Conservation (phyloP, 2,113 vertebrate genomes). For the Mobula hypostoma region DNA sequence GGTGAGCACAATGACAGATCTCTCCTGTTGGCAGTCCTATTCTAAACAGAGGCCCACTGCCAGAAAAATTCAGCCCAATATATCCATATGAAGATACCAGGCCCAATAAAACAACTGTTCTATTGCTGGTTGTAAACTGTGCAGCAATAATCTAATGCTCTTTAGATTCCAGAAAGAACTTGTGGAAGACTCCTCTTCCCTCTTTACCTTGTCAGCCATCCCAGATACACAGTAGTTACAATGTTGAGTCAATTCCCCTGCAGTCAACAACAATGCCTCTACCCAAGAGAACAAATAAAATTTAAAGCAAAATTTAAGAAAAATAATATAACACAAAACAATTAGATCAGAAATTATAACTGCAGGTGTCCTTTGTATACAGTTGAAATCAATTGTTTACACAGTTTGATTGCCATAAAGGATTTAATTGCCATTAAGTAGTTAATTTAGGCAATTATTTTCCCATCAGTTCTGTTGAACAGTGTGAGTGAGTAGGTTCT, state of each 20-base stretch:
- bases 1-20: too few relatives aligned
- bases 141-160: background rate
- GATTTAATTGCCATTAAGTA: conserved; percentile 14
- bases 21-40: too few relatives aligned
- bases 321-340: background rate
- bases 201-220: background rate
- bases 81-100: background rate
- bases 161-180: conserved; percentile 9
- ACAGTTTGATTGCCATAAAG: conserved; percentile 9
- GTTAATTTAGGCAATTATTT: background rate
- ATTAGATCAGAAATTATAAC: conserved; percentile 10
- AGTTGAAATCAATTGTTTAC: conserved; percentile 9
- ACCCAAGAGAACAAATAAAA: background rate
- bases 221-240: background rate
- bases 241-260: background rate
- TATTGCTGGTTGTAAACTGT: background rate
- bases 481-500: background rate
- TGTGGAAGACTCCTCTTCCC: background rate
- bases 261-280: background rate
- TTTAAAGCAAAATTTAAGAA: conserved; percentile 1
- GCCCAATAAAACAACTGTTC: background rate
- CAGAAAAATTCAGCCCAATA: too few relatives aligned
- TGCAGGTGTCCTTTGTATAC: background rate
- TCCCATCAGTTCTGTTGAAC: background rate
- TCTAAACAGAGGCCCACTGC: too few relatives aligned